These are phyloP conservation scores for Drosophila prostipennis DNA, from an alignment of 2,888 invertebrate genomes.

Conservation along the genomic window DNA sequence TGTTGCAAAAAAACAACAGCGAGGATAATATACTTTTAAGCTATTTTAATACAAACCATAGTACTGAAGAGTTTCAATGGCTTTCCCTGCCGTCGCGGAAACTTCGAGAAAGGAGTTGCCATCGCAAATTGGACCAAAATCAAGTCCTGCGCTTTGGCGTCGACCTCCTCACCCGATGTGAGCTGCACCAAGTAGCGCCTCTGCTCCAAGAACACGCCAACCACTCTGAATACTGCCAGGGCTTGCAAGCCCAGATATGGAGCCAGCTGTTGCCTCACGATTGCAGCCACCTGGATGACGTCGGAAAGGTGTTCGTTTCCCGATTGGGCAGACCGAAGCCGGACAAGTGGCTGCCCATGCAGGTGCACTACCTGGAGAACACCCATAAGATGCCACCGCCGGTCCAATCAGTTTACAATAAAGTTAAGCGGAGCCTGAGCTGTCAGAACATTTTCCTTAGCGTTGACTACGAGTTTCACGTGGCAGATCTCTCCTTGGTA, in stretches of 20 bases:
- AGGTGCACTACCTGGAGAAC: conserved; percentile 56
- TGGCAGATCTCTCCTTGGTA: conserved; percentile 50
- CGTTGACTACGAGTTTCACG: conserved; percentile 79
- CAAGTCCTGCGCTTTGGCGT: conserved; percentile 76
- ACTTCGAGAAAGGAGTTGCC: neutral
- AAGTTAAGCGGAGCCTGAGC: conserved; percentile 68
- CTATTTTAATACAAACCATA: conserved; percentile 66
- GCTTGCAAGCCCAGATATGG: conserved; percentile 70
- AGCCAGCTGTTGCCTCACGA: conserved; percentile 55
- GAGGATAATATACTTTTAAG: conserved; percentile 58
- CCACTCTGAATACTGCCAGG: conserved; percentile 77
- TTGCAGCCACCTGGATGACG: conserved; percentile 38
- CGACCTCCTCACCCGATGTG: conserved; percentile 74
- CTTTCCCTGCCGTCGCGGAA: conserved; percentile 52
- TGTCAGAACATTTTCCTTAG: conserved; percentile 82
- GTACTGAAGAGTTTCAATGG: conserved; percentile 32
- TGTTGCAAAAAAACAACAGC: conserved; percentile 61
- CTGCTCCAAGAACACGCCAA: conserved; percentile 53
- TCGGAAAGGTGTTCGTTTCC: conserved; percentile 70
- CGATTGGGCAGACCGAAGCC: conserved; percentile 78
- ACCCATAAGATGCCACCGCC: conserved; percentile 34
- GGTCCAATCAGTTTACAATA: conserved; percentile 65
- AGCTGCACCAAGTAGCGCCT: conserved; percentile 55
- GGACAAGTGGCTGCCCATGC: conserved; percentile 75
- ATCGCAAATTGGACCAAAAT: neutral